Evolutionary conservation across 2,888 invertebrate species (phyloP).

Genomic region (Athalia circularis): DNA sequence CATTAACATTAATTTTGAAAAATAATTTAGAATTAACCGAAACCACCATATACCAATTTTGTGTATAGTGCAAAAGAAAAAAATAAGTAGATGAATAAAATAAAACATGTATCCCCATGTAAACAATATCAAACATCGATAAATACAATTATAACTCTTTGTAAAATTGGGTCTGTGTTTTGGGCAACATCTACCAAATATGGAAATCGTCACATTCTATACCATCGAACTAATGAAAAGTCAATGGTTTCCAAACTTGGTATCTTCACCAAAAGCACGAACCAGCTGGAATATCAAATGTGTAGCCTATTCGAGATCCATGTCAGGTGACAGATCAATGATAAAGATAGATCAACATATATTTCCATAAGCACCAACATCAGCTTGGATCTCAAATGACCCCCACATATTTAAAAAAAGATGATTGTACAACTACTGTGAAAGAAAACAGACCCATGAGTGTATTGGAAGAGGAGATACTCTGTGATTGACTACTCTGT

Average conservation of each 20-base stretch:
- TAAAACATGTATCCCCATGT: slow-evolving; percentile 12
- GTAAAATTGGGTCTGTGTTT: slow-evolving; percentile 19
- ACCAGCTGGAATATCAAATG: background rate
- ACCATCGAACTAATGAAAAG: background rate
- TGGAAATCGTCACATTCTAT: slow-evolving; percentile 1
- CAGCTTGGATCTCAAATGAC: slow-evolving; percentile 24
- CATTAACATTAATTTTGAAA: slow-evolving; percentile 1
- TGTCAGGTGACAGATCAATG: background rate
- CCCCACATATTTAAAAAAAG: slow-evolving; percentile 36
- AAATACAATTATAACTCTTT: slow-evolving; percentile 16
- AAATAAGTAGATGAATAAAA: background rate
- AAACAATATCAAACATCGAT: slow-evolving; percentile 28
- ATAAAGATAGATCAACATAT: background rate
- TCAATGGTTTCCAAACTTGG: slow-evolving; percentile 20
- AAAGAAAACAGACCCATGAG: slow-evolving; percentile 73
- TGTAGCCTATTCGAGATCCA: slow-evolving; percentile 39
- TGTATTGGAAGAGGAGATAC: slow-evolving; percentile 71
- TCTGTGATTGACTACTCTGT: slow-evolving; percentile 72
- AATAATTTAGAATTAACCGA: slow-evolving; percentile 8
- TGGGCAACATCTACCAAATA: slow-evolving; percentile 17
- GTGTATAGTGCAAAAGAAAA: background rate
- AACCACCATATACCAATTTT: slow-evolving; percentile 41
- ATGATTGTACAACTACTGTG: slow-evolving; percentile 69
- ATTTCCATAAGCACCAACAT: slow-evolving; percentile 14
- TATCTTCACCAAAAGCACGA: slow-evolving; percentile 27